These are phyloP conservation scores for Griposia aprilina DNA, from an alignment of 2,888 invertebrate genomes.

Conservation along the genomic window DNA sequence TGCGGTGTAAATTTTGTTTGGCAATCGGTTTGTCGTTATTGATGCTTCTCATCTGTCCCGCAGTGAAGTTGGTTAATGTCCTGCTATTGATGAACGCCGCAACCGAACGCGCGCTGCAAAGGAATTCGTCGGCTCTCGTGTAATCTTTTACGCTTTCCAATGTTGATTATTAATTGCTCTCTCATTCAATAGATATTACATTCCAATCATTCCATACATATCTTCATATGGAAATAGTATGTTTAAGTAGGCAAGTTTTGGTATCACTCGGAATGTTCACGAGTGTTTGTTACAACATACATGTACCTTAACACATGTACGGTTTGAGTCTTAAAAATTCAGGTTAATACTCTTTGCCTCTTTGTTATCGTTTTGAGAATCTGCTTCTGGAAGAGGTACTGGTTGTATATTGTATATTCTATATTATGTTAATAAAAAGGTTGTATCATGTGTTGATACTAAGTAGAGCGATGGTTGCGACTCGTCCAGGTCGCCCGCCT, in stretches of 20 bases:
- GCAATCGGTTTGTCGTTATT: conserved; percentile 80
- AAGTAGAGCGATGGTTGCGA: conserved; percentile 8
- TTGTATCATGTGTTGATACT: conserved; percentile 20
- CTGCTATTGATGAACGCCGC: conserved; percentile 74
- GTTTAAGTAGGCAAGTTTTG: conserved; percentile 68
- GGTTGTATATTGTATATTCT: conserved; percentile 14
- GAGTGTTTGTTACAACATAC: conserved; percentile 62
- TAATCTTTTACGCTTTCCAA: conserved; percentile 88
- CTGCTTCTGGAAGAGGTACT: conserved; percentile 32
- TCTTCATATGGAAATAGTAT: conserved; percentile 76
- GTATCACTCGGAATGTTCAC: conserved; percentile 62
- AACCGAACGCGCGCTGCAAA: conserved; percentile 73
- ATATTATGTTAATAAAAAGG: conserved; percentile 14
- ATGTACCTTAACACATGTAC: conserved; percentile 40
- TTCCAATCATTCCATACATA: conserved; percentile 82
- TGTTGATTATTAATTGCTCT: conserved; percentile 87
- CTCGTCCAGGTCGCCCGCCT: conserved; percentile 9
- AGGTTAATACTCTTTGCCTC: conserved; percentile 41
- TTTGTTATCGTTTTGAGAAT: conserved; percentile 49
- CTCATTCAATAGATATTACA: conserved; percentile 84
- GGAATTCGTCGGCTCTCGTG: conserved; percentile 85
- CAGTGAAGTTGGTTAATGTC: conserved; percentile 76
- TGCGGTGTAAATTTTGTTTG: conserved; percentile 84
- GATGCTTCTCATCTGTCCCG: conserved; percentile 79
- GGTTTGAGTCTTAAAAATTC: conserved; percentile 53